phyloP scores from a whole-genome alignment of 2,113 vertebrate species.

The Nettapus auritus region DNA sequence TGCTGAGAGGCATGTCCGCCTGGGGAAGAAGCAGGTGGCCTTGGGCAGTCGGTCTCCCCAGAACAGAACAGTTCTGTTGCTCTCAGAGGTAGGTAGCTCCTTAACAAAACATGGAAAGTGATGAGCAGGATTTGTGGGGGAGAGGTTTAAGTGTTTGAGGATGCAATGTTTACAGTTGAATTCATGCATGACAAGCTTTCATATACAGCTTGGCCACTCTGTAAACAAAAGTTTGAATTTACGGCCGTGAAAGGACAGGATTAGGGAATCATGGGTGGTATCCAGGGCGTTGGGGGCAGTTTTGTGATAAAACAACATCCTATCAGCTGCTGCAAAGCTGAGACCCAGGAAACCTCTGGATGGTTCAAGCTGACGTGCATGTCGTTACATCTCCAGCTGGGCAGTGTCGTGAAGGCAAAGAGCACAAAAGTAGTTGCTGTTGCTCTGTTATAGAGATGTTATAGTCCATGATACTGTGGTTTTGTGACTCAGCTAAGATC shows the following conservation, averaged over 20 bases:
- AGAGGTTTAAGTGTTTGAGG: neutral
- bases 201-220: neutral
- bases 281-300: neutral
- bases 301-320: neutral
- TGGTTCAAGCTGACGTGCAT: neutral
- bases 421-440: neutral
- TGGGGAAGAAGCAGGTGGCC: neutral
- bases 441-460: neutral
- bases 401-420: neutral
- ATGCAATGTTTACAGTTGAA: neutral
- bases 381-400: neutral
- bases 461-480: rapidly evolving
- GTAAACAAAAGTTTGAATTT: neutral
- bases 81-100: neutral
- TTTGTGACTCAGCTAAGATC: neutral
- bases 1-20: rapidly evolving
- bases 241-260: neutral
- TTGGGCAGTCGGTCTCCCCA: neutral
- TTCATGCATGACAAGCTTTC: neutral
- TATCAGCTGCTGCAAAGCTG: neutral
- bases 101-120: neutral
- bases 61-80: neutral
- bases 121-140: neutral
- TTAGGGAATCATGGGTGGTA: neutral
- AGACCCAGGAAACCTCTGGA: neutral